Percentiles rank a stretch among this genome's conserved stretches.
Evolutionary conservation across 37 sponge, comb jelly and placozoan genomes (phyloP).

Genomic region (Diacarnus erythraeanus): DNA sequence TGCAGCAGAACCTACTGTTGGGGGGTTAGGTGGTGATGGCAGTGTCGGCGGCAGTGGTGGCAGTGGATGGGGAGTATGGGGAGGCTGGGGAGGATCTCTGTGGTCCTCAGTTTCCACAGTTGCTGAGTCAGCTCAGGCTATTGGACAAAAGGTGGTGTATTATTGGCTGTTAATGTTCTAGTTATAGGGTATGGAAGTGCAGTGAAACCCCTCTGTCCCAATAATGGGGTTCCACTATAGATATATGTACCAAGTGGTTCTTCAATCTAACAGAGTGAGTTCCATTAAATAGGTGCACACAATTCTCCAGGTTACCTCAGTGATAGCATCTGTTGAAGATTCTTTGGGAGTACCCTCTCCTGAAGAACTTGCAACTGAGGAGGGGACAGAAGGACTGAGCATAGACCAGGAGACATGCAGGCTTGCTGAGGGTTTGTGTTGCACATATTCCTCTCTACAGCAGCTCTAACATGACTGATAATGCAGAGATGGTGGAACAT

Average conservation of each 20-base stretch:
- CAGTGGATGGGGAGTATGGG: constrained; percentile 50
- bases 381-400: not conserved
- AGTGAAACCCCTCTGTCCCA: too few relatives aligned
- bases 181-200: too few relatives aligned
- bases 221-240: too few relatives aligned
- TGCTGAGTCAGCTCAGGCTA: constrained; percentile 65
- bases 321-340: constrained; percentile 74
- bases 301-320: constrained; percentile 38
- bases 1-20: not conserved
- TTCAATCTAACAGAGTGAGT: too few relatives aligned
- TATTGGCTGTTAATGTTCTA: too few relatives aligned
- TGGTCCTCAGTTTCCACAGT: constrained; percentile 67
- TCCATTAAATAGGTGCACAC: too few relatives aligned
- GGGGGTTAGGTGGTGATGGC: not conserved
- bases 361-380: constrained; percentile 14
- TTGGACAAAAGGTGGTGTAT: constrained; percentile 27
- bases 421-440: constrained; percentile 23
- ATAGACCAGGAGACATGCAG: not conserved
- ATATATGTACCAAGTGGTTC: too few relatives aligned
- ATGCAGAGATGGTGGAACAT: constrained; percentile 31
- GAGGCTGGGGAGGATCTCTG: constrained; percentile 54
- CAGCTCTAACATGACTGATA: too few relatives aligned
- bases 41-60: constrained; percentile 5
- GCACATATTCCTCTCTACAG: too few relatives aligned
- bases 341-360: constrained; percentile 63